Conservation (phyloP, 2,888 invertebrate genomes). For the Achlya flavicornis region DNA sequence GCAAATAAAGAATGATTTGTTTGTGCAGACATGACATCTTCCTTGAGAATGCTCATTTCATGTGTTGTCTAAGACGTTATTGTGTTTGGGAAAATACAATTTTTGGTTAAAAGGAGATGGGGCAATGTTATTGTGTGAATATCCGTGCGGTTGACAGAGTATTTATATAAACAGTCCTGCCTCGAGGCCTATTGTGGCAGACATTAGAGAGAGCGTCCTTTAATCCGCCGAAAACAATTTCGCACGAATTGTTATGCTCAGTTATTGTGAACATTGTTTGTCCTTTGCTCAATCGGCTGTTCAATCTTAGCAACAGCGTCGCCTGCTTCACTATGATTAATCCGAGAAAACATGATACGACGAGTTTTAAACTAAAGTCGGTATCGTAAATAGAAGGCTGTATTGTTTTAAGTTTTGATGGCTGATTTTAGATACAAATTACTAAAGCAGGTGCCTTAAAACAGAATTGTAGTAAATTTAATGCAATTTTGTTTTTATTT, state of each 20-base stretch:
- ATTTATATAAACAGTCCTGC: constrained; percentile 64
- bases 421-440: too few relatives aligned
- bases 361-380: background rate
- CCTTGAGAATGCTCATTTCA: constrained; percentile 41
- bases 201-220: constrained; percentile 62
- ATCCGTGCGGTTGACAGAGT: constrained; percentile 71
- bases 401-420: background rate
- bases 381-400: background rate
- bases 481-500: too few relatives aligned
- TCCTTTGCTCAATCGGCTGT: constrained; percentile 31
- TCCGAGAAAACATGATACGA: background rate
- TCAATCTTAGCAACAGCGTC: constrained; percentile 19
- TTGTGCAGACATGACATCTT: constrained; percentile 48
- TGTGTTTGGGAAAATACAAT: constrained; percentile 66
- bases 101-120: constrained; percentile 63
- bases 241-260: constrained; percentile 53
- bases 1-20: constrained; percentile 42
- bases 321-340: background rate
- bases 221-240: constrained; percentile 69
- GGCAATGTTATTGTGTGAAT: constrained; percentile 61
- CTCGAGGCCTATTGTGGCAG: constrained; percentile 58
- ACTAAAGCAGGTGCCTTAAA: too few relatives aligned
- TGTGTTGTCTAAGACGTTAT: constrained; percentile 48
- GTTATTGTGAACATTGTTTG: constrained; percentile 30
- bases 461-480: too few relatives aligned